phyloP scores from a whole-genome alignment of 2,797 vertebrate genomes.

The Sebastes aleutianus region DNA sequence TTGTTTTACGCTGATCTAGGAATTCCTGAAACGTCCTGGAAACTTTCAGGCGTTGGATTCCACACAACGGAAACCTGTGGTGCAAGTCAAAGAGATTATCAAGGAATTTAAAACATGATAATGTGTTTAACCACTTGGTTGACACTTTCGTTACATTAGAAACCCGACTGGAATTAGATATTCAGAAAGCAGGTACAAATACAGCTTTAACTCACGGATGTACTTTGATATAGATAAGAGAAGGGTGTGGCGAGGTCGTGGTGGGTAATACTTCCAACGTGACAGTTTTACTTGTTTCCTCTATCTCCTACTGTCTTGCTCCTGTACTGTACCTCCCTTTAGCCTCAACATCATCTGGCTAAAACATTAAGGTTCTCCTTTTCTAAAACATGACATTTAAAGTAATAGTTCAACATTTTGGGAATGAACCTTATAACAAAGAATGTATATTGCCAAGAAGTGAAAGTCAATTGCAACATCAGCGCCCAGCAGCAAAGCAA shows the following conservation, averaged over 20 bases:
- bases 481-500: too few species aligned
- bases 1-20: not conserved
- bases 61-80: not conserved
- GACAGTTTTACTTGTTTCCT: not conserved
- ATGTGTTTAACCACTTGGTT: not conserved
- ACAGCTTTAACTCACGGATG: not conserved
- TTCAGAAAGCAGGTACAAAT: not conserved
- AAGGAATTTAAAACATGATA: not conserved
- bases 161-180: not conserved
- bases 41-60: not conserved
- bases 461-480: too few species aligned
- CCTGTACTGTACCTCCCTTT: too few species aligned
- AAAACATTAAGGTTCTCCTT: too few species aligned
- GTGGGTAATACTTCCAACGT: not conserved
- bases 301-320: not conserved
- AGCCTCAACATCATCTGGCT: fast-evolving
- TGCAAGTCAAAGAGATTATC: not conserved
- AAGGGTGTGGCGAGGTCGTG: not conserved
- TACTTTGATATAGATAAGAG: not conserved
- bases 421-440: too few species aligned
- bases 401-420: too few species aligned
- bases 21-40: not conserved
- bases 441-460: too few species aligned
- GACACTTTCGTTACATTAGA: not conserved
- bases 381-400: too few species aligned